Conservation (phyloP, 2,888 invertebrate genomes). For the Ectobius pallidus region DNA sequence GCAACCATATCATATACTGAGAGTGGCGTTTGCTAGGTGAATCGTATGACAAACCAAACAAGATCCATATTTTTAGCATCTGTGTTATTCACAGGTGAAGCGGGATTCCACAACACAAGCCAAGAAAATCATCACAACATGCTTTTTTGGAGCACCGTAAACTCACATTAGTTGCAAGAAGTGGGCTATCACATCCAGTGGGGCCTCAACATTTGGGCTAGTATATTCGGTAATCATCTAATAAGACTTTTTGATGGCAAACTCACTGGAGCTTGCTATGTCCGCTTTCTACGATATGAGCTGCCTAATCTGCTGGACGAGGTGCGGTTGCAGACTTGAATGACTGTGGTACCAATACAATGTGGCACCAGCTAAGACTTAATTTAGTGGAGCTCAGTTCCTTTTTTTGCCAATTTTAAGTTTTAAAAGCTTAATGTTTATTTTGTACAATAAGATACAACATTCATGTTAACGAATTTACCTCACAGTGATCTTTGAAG, state of each 20-base stretch:
- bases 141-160: too few relatives aligned
- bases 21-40: background rate
- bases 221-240: background rate
- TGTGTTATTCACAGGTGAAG: background rate
- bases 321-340: background rate
- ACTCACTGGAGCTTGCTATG: background rate
- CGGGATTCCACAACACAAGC: background rate
- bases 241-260: background rate
- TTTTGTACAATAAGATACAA: too few relatives aligned
- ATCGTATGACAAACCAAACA: background rate
- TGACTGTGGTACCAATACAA: background rate
- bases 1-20: background rate
- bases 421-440: too few relatives aligned
- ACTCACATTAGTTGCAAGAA: background rate
- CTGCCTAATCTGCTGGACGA: conserved; percentile 4
- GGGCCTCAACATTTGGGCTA: background rate
- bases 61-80: background rate
- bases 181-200: background rate
- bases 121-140: background rate
- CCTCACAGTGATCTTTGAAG: too few relatives aligned
- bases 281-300: background rate
- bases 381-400: too few relatives aligned
- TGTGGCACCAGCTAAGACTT: background rate
- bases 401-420: too few relatives aligned
- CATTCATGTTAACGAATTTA: too few relatives aligned